Base-by-base conservation (phyloP, 2,888 invertebrate species). In the Perdita meconis region DNA sequence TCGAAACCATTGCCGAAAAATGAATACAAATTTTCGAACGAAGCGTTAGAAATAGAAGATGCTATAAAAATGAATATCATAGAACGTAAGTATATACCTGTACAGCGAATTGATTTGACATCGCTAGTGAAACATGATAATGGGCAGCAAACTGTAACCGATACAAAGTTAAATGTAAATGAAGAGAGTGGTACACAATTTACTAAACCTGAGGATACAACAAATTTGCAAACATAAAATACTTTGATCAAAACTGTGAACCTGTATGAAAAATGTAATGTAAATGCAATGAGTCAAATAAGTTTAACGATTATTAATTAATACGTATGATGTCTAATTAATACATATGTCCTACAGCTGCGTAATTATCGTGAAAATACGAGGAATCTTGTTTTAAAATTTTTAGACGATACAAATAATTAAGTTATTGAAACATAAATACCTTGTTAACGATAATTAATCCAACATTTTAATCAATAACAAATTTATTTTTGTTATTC, bases 31-130 rank as follows among this genome's bases (percentile, higher is more conserved):
- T 56, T 65, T 30, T 24, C 59, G 8, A 81, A 86, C 10, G 86
- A 89, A 13, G 24, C 77, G 8, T 44, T 89, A 8, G 89, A 90
- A 61, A 88, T 91, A 36, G 91, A 91, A 26, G 90, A 91, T 47
- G 89, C 88, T 51, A 89, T 90, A 50, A 87, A 90, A 42, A 87
- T 88, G 4, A 90, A 90, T 77, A 87, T 91, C 19, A 91, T 91
- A 34, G 89, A 90, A 59, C 80, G 88, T 8, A 90, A 87, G 76
- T 80, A 82, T 44, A 36, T 76, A 40, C 67, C 65, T 26, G 73
- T 82, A 68, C 81, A 85, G 30, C 84, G 82, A 73, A 81, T 86
- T 22, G 87, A 87, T 22, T 12, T 71, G 40, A 66, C 63, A 10
- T 66, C 72, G 22, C 61, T 78, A 12, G 38, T 53, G 26, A 80